Evolutionary conservation across 2,888 invertebrate genomes (phyloP), one percentile per base, ranked within the genome.

Genomic region (Eledone cirrhosa): DNA sequence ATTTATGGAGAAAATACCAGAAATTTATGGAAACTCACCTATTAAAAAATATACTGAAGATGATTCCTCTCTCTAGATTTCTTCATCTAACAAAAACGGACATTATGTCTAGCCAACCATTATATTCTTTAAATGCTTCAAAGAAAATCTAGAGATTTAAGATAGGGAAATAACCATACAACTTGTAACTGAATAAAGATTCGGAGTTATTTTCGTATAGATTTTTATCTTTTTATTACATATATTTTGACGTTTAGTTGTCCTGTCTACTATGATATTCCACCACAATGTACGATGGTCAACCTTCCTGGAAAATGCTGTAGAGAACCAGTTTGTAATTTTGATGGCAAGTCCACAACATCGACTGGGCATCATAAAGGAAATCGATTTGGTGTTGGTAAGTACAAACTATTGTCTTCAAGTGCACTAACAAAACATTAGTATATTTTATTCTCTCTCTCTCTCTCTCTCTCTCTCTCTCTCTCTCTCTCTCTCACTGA

Each of bases 231-330:
- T 41, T 41, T 41, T 3, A 2, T 41, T 2, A 63, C 63, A 63
- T 63, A n/a, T 27, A 65, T 53, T n/a, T 74, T 67, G 59, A 29
- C 80, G 74, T 80, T 5, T 82, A 87, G 87, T 72, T 87, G 87
- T 53, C 87, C 86, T 13, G 80, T 84, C 1, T 87, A 87, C 80
- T 84, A 86, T 82, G 85, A 86, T 80, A 82, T 87, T 27, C 87
- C 87, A 13, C 84, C 86, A 22, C 85, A 86, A 79, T 87, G 87
- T 80, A 86, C 85, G 2, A 82, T 87, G 78, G 84, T 86, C 1
- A 83, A 83, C 77, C 81, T 84, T 77, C 67, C 76, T 19, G 81
- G 84, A 2, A 82, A 84, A 59, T 87, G 87, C 77, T 87, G 87
- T 77, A 80, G 86, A 13, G 80, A 86, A 77, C 86, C 87, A 0